Evolutionary conservation across 2,888 invertebrate genomes (phyloP).

Genomic region (Cepaea hortensis): DNA sequence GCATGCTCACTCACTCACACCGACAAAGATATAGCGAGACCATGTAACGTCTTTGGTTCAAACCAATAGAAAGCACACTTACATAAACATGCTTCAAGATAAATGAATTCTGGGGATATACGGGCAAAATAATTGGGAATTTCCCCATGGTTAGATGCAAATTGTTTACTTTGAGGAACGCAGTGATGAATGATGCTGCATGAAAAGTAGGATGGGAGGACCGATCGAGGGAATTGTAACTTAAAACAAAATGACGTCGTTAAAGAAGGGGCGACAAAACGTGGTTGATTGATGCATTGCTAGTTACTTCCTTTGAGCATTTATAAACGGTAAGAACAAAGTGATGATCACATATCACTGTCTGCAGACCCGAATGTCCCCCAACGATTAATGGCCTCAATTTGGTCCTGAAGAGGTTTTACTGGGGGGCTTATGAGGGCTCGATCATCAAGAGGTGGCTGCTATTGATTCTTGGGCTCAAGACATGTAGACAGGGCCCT

Average conservation of each 20-base stretch:
- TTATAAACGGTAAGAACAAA: neutral
- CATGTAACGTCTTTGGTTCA: too few species aligned
- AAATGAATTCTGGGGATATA: too few species aligned
- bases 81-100: too few species aligned
- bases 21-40: too few species aligned
- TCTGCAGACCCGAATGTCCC: neutral
- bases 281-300: neutral
- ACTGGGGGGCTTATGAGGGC: conserved; percentile 9
- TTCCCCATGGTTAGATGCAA: neutral
- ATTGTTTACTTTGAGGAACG: neutral
- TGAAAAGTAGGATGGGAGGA: too few species aligned
- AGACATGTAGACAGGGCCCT: conserved; percentile 20
- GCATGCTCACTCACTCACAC: too few species aligned
- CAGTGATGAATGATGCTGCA: neutral
- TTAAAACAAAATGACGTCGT: neutral
- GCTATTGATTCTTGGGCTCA: conserved; percentile 34
- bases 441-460: conserved; percentile 29
- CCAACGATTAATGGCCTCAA: conserved; percentile 28
- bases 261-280: neutral
- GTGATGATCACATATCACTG: conserved; percentile 22
- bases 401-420: conserved; percentile 28
- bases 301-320: conserved; percentile 11
- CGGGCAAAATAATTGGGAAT: too few species aligned
- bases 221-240: neutral
- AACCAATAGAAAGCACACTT: too few species aligned